phyloP scores from a whole-genome alignment of 2,888 invertebrate species.

The Cheilosia impressa region DNA sequence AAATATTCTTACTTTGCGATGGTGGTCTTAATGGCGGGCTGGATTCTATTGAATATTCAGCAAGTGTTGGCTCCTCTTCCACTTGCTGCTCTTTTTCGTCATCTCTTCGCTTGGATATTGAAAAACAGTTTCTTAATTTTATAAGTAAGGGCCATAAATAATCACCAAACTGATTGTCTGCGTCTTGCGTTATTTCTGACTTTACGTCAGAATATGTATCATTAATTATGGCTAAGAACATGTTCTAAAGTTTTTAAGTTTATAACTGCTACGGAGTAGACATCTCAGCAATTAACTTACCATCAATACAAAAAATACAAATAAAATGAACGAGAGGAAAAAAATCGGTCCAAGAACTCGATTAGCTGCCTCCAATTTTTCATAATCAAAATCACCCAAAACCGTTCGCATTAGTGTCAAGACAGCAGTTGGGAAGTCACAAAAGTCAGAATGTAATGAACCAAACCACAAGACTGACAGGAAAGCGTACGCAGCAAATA shows the following conservation, averaged over 20 bases:
- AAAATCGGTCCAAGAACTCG: conserved; percentile 40
- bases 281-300: conserved; percentile 24
- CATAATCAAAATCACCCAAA: conserved; percentile 57
- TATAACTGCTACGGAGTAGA: not conserved
- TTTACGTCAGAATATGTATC: conserved; percentile 36
- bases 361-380: not conserved
- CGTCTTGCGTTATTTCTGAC: conserved; percentile 13
- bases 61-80: not conserved
- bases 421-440: conserved; percentile 35
- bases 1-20: not conserved
- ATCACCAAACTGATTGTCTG: not conserved
- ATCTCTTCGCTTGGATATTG: not conserved
- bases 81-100: not conserved
- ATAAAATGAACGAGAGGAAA: conserved; percentile 66
- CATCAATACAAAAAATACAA: conserved; percentile 72
- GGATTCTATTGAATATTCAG: not conserved
- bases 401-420: conserved; percentile 67
- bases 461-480: conserved; percentile 74
- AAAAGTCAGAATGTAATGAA: conserved; percentile 40
- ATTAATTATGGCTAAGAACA: conserved; percentile 72
- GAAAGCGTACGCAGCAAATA: conserved; percentile 71
- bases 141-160: conserved; percentile 6
- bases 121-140: not conserved
- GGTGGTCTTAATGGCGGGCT: not conserved
- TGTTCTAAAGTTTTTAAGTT: conserved; percentile 38